Evolutionary conservation across 1,140 invertebrate species (phyloP).

Genomic region (Leptinotarsa texana): DNA sequence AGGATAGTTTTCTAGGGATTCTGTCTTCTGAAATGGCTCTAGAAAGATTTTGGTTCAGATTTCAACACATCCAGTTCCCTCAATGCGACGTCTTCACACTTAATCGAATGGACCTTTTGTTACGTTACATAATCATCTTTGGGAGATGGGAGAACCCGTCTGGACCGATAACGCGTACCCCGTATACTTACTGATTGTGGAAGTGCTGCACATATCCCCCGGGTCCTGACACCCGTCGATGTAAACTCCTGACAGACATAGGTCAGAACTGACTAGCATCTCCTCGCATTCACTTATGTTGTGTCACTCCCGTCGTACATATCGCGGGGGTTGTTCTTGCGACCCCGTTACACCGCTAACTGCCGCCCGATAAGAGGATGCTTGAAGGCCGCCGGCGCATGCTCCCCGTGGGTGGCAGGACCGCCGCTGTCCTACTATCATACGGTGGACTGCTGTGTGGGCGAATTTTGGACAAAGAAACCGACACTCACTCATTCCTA

Average conservation of each 20-base stretch:
- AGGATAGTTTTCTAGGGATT: too few species aligned
- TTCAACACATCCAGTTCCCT: too few species aligned
- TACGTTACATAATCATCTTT: constrained; percentile 24
- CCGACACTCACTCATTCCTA: neutral
- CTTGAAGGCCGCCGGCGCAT: constrained; percentile 35
- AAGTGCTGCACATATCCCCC: constrained; percentile 55
- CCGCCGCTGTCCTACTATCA: constrained; percentile 32
- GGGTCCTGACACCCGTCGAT: constrained; percentile 55
- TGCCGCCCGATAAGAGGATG: constrained; percentile 42
- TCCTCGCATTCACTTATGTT: constrained; percentile 49
- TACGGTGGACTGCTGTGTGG: constrained; percentile 23
- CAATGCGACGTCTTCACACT: too few species aligned
- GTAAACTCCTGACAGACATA: constrained; percentile 57
- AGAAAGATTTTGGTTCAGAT: too few species aligned
- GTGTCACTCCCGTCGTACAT: constrained; percentile 47
- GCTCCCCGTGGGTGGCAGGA: constrained; percentile 20
- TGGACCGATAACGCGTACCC: constrained; percentile 5
- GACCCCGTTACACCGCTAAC: constrained; percentile 53
- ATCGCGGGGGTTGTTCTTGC: constrained; percentile 51
- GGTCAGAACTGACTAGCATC: constrained; percentile 54
- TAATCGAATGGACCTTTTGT: too few species aligned
- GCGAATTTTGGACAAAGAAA: constrained; percentile 1
- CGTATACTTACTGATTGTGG: constrained; percentile 53
- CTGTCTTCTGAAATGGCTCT: too few species aligned
- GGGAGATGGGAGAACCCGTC: constrained; percentile 7